A percentile compares a stretch with the other conserved stretches of the same genome.
phyloP scores from a whole-genome alignment of 2,888 invertebrate genomes.

The Osmoderma eremita region DNA sequence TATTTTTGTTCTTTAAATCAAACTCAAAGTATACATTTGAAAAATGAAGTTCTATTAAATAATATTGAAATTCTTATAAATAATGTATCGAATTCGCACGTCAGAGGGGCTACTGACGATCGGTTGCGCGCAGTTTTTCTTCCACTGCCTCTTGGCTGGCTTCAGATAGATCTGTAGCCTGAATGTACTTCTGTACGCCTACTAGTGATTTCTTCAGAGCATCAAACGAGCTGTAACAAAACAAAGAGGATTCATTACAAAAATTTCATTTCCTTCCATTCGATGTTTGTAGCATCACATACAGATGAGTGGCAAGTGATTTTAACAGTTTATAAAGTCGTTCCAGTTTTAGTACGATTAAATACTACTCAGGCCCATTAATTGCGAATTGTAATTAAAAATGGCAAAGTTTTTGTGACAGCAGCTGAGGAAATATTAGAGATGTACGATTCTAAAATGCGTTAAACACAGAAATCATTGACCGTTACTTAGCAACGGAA shows the following conservation, averaged over 20 bases:
- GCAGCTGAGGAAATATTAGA: too few species aligned
- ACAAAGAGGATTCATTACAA: conserved; percentile 65
- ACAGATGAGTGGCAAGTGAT: neutral
- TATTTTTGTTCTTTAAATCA: conserved; percentile 52
- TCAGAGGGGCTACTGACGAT: conserved; percentile 78
- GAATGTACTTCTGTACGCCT: conserved; percentile 97
- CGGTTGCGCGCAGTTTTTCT: conserved; percentile 93
- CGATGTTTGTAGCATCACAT: neutral
- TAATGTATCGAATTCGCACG: conserved; percentile 50
- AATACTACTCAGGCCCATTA: too few species aligned
- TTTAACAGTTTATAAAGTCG: too few species aligned
- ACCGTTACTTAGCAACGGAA: too few species aligned
- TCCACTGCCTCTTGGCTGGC: conserved; percentile 93
- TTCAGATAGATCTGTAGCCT: conserved; percentile 95
- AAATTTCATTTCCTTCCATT: neutral
- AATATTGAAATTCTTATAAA: conserved; percentile 64
- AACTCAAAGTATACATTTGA: conserved; percentile 58
- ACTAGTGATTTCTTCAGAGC: conserved; percentile 97
- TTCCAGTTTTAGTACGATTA: too few species aligned
- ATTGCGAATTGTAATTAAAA: too few species aligned
- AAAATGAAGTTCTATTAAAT: conserved; percentile 65
- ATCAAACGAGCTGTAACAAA: conserved; percentile 91
- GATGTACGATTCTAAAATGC: too few species aligned
- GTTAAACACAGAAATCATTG: too few species aligned
- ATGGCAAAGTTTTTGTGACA: too few species aligned